Conservation (phyloP, 1,140 invertebrate genomes). For the Zaprionus capensis region DNA sequence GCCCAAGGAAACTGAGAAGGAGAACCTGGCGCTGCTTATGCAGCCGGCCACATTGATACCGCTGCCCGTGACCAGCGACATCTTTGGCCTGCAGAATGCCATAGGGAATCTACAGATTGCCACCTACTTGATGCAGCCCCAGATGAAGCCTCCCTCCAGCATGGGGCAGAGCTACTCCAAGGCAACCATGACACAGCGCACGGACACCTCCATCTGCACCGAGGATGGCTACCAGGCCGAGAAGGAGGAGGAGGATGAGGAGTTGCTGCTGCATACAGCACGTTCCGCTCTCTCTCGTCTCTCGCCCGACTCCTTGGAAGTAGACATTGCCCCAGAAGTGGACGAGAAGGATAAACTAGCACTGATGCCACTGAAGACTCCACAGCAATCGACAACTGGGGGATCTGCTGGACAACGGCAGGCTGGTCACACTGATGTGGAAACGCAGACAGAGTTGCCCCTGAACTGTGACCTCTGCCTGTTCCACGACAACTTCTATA, state of each 20-base stretch:
- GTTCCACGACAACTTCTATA: constrained; percentile 83
- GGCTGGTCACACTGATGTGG: constrained; percentile 58
- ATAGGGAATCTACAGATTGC: constrained; percentile 82
- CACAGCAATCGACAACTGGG: neutral
- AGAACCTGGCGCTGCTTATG: constrained; percentile 83
- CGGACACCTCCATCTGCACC: constrained; percentile 70
- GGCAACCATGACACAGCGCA: constrained; percentile 72
- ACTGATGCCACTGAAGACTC: constrained; percentile 61
- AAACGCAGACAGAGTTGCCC: constrained; percentile 79
- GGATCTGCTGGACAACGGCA: neutral
- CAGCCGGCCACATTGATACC: constrained; percentile 84
- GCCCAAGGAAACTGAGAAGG: constrained; percentile 49
- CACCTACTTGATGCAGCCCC: constrained; percentile 72
- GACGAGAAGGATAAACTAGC: constrained; percentile 58
- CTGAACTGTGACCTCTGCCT: constrained; percentile 77
- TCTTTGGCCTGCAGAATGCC: constrained; percentile 77
- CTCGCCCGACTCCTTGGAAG: constrained; percentile 67
- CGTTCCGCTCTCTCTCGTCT: constrained; percentile 48
- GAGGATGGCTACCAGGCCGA: constrained; percentile 77
- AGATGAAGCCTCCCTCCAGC: constrained; percentile 49
- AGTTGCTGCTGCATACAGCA: constrained; percentile 20
- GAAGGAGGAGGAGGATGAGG: constrained; percentile 61
- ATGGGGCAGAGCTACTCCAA: constrained; percentile 53
- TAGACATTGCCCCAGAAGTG: constrained; percentile 25
- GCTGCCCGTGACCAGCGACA: constrained; percentile 77